Evolutionary conservation across 2,888 invertebrate genomes (phyloP).

Genomic region (Tetramorium bicarinatum): DNA sequence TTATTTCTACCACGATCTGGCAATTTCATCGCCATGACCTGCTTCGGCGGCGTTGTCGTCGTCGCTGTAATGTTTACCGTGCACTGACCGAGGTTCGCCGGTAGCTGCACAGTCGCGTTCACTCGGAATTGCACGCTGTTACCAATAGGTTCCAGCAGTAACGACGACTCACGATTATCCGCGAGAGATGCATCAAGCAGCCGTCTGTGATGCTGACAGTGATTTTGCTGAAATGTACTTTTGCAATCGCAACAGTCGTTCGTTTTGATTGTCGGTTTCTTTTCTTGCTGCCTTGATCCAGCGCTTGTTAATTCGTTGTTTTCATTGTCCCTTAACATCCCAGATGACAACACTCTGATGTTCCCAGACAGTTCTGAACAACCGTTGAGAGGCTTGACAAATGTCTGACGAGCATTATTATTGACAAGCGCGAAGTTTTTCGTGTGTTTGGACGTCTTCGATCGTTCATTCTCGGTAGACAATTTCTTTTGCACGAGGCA

Average conservation of each 20-base stretch:
- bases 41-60: slow-evolving; percentile 57
- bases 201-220: slow-evolving; percentile 44
- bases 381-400: slow-evolving; percentile 78
- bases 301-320: slow-evolving; percentile 29
- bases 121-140: slow-evolving; percentile 80
- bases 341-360: slow-evolving; percentile 54
- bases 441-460: not conserved
- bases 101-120: slow-evolving; percentile 83
- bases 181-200: slow-evolving; percentile 1
- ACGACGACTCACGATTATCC: slow-evolving; percentile 57
- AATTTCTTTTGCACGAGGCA: slow-evolving; percentile 74
- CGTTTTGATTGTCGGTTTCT: slow-evolving; percentile 12
- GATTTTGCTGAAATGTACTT: slow-evolving; percentile 50
- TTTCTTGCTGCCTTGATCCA: slow-evolving; percentile 31
- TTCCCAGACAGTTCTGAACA: slow-evolving; percentile 83
- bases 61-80: slow-evolving; percentile 83
- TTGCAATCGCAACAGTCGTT: slow-evolving; percentile 58
- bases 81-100: slow-evolving; percentile 80
- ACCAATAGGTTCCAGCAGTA: slow-evolving; percentile 51
- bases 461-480: slow-evolving; percentile 63
- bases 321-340: not conserved
- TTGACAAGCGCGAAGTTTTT: not conserved
- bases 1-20: slow-evolving; percentile 67
- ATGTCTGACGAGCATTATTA: slow-evolving; percentile 43
- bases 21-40: slow-evolving; percentile 42